Conservation (phyloP, 2,113 vertebrate species). For the Ploceus nigricollis region DNA sequence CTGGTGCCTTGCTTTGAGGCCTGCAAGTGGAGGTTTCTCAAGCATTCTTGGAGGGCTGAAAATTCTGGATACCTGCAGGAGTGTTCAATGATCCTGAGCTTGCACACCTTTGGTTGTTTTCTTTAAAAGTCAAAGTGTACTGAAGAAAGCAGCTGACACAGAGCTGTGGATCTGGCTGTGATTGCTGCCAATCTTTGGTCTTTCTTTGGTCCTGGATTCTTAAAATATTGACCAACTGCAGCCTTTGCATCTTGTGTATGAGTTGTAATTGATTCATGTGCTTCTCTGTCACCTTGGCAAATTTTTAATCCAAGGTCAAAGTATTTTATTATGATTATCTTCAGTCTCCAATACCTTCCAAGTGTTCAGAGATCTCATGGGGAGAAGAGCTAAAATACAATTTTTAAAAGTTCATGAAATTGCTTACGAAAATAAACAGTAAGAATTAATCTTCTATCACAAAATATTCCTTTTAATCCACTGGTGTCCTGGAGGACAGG, state of each 20-base stretch:
- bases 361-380: background rate
- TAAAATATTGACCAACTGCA: background rate
- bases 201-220: background rate
- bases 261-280: background rate
- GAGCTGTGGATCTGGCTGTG: background rate
- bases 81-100: background rate
- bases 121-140: background rate
- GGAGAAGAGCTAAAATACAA: background rate
- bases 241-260: background rate
- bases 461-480: background rate
- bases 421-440: background rate
- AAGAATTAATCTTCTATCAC: background rate
- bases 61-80: background rate
- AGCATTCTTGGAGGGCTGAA: fast-evolving
- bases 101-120: background rate
- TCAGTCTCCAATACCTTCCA: background rate
- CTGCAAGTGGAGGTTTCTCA: background rate
- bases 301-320: background rate
- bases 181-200: background rate
- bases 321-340: background rate
- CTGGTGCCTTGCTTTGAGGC: background rate
- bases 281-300: background rate
- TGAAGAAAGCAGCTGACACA: background rate
- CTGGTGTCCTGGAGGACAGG: background rate
- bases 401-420: background rate